Evolutionary conservation across 2,888 invertebrate species (phyloP).

Genomic region (Phyto melanocephala): DNA sequence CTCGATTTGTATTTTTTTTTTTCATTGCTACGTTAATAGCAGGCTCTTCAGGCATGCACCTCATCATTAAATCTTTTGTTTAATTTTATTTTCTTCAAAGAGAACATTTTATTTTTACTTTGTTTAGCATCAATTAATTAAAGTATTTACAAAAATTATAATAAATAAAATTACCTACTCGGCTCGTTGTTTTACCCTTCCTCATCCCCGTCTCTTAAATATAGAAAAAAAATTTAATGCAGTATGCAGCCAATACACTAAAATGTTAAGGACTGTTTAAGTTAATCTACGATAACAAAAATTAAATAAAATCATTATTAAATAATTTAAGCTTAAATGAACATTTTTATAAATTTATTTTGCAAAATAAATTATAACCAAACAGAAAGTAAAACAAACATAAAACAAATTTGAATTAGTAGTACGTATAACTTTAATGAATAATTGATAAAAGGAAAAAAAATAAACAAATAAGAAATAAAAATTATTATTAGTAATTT

Average conservation of each 20-base stretch:
- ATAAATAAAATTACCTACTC: constrained; percentile 36
- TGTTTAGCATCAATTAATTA: constrained; percentile 46
- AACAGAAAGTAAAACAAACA: constrained; percentile 14
- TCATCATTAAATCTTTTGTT: constrained; percentile 6
- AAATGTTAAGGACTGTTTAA: constrained; percentile 42
- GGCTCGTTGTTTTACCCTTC: constrained; percentile 21
- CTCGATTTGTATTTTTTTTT: not conserved
- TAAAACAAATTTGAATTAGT: constrained; percentile 55
- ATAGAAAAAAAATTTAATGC: constrained; percentile 7
- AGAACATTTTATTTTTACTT: not conserved
- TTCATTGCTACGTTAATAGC: not conserved
- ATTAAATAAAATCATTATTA: not conserved
- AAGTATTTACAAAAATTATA: constrained; percentile 19
- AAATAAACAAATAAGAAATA: constrained; percentile 5
- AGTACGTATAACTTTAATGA: constrained; percentile 50
- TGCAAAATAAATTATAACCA: constrained; percentile 43
- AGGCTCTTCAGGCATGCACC: constrained; percentile 27
- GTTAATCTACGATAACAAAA: not conserved
- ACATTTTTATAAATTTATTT: constrained; percentile 48
- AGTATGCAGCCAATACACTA: constrained; percentile 39
- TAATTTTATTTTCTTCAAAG: constrained; percentile 6
- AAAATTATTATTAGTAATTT: constrained; percentile 49
- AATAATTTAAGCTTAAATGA: constrained; percentile 45
- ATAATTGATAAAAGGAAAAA: constrained; percentile 37
- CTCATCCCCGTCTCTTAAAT: not conserved